Evolutionary conservation across 2,888 invertebrate species (phyloP), one percentile per base, ranked within the genome.

Genomic region (Agonum fuliginosum): DNA sequence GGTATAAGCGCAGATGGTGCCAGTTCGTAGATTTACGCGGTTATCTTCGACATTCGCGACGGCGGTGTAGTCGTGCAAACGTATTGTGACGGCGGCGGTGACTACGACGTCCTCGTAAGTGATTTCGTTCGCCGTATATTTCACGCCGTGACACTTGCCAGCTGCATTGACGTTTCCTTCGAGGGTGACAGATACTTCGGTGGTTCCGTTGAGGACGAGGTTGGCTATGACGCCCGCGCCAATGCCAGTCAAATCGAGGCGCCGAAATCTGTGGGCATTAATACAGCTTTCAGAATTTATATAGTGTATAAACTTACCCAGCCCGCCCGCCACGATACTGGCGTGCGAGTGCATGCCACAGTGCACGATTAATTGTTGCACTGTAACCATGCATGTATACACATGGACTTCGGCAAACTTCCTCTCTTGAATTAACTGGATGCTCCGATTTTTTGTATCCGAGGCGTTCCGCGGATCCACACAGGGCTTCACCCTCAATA

Each of bases 341-440:
- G 14, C 48, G 22, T 75, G 48, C 8, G 75, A 75, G 12, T 75
- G 75, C 67, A 75, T 67, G 3, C 75, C 75, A 20, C 67, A 67
- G 37, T 67, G 67, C 8, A 46, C 14, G 2, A 75, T 30, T 0
- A 67, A 12, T 30, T 67, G 67, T 48, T 67, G 75, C 8, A 65
- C 65, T 2, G 62, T 43, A 10, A 74, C 65, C 20, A 65, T 27
- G 58, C 73, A 73, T 5, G 27, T 27, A 12, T 75, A 75, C 1
- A 75, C 75, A 30, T 75, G 75, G n/a, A 67, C 34, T 12, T 67
- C 75, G 0, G 10, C 20, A 19, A 20, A 72, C 1, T n/a, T 5
- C 3, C 72, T 30, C 20, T 73, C 24, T n/a, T 54, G 58, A 2
- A 73, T 41, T 0, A 73, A 41, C 22, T 51, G 30, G 2, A 51